Conservation (phyloP, 2,888 invertebrate species). For the Epinotia ramella region DNA sequence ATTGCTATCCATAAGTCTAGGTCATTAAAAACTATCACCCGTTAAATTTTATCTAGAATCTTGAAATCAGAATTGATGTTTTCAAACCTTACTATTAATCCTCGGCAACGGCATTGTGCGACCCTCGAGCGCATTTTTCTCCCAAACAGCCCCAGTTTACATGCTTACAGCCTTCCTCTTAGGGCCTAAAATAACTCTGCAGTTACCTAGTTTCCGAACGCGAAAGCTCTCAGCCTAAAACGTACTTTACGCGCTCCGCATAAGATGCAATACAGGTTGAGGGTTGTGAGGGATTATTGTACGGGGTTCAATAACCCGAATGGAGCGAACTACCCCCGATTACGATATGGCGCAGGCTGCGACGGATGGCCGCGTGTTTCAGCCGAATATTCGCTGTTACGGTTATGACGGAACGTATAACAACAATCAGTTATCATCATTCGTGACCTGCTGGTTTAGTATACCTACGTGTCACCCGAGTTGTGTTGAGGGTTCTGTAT, state of each 20-base stretch:
- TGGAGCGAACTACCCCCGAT: slow-evolving; percentile 71
- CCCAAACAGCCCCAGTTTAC: slow-evolving; percentile 39
- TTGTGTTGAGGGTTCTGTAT: background rate
- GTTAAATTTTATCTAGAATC: slow-evolving; percentile 17
- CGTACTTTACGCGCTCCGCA: slow-evolving; percentile 2
- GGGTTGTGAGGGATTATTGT: slow-evolving; percentile 59
- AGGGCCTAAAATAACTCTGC: slow-evolving; percentile 34
- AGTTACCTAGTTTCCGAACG: slow-evolving; percentile 24
- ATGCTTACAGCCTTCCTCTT: slow-evolving; percentile 36
- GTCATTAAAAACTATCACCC: background rate
- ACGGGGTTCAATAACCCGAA: slow-evolving; percentile 65
- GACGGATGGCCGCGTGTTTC: slow-evolving; percentile 52
- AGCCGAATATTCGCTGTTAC: slow-evolving; percentile 8
- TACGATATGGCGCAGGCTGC: slow-evolving; percentile 60
- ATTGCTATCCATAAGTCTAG: slow-evolving; percentile 2
- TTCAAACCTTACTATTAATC: slow-evolving; percentile 41
- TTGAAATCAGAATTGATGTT: slow-evolving; percentile 25
- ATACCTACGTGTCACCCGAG: background rate
- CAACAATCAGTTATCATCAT: slow-evolving; percentile 6
- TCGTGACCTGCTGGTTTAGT: background rate
- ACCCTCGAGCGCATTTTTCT: slow-evolving; percentile 28
- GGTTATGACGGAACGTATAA: background rate
- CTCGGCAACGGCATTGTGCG: slow-evolving; percentile 20
- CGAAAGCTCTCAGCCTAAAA: background rate
- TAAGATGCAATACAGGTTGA: background rate